Evolutionary conservation across 2,113 vertebrate genomes (phyloP).

Genomic region (Chlamydotis undulata): DNA sequence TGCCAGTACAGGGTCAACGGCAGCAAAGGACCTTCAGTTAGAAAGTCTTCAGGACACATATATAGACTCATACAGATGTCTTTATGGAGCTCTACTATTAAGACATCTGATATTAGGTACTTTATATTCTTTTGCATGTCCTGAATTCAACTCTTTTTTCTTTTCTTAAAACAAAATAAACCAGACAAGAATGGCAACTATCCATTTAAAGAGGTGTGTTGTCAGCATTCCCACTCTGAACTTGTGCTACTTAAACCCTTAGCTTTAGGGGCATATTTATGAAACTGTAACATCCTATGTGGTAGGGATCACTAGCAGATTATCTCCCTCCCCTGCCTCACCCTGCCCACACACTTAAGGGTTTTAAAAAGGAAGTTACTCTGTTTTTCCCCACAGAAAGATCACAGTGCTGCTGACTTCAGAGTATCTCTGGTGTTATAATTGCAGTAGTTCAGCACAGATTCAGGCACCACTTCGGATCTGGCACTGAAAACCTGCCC

Average conservation of each 20-base stretch:
- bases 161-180: slow-evolving; percentile 11
- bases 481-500: neutral
- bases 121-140: neutral
- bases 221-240: neutral
- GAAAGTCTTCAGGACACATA: neutral
- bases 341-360: neutral
- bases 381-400: neutral
- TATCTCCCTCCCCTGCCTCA: neutral
- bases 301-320: neutral
- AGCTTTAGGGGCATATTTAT: neutral
- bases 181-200: neutral
- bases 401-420: neutral
- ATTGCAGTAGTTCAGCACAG: neutral
- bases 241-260: neutral
- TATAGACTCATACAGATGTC: neutral
- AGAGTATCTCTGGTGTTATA: neutral
- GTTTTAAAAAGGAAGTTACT: neutral
- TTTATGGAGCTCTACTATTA: neutral
- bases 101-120: neutral
- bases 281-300: neutral
- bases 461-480: neutral
- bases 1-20: neutral
- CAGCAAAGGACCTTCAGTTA: neutral
- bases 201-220: neutral
- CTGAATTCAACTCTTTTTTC: neutral